Conservation (phyloP, 2,113 vertebrate genomes). For the Donacobius atricapilla region DNA sequence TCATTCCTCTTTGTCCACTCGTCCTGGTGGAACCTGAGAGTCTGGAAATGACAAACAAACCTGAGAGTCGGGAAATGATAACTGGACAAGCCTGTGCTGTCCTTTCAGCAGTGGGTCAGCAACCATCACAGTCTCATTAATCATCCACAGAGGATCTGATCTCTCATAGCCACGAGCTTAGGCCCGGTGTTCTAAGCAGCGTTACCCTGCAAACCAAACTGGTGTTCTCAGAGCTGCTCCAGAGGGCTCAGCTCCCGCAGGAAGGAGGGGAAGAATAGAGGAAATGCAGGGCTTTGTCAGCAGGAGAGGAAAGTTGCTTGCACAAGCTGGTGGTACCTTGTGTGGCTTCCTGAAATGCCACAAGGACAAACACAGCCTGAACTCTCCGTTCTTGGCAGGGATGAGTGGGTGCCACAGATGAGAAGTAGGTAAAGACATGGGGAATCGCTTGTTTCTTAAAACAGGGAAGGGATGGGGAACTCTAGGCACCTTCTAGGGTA, state of each 20-base stretch:
- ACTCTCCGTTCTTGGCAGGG: background rate
- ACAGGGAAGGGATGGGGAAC: background rate
- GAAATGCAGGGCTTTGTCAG: background rate
- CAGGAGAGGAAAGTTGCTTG: background rate
- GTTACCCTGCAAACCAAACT: background rate
- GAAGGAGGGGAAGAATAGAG: background rate
- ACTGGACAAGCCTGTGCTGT: background rate
- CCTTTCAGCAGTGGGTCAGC: background rate
- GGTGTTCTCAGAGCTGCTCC: background rate
- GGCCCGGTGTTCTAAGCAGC: background rate
- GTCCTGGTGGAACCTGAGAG: background rate
- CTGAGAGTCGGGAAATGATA: background rate
- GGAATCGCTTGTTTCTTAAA: background rate
- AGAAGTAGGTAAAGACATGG: background rate
- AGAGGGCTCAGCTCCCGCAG: background rate
- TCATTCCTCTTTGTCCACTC: background rate
- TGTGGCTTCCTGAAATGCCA: background rate
- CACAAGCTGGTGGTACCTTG: background rate
- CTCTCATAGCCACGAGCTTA: background rate
- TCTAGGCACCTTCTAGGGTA: background rate
- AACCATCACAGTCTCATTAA: background rate
- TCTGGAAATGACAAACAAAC: background rate
- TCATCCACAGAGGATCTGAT: background rate
- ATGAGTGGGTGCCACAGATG: background rate
- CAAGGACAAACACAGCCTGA: background rate